phyloP scores from a whole-genome alignment of 2,113 vertebrate species.

The Phaethon lepturus region DNA sequence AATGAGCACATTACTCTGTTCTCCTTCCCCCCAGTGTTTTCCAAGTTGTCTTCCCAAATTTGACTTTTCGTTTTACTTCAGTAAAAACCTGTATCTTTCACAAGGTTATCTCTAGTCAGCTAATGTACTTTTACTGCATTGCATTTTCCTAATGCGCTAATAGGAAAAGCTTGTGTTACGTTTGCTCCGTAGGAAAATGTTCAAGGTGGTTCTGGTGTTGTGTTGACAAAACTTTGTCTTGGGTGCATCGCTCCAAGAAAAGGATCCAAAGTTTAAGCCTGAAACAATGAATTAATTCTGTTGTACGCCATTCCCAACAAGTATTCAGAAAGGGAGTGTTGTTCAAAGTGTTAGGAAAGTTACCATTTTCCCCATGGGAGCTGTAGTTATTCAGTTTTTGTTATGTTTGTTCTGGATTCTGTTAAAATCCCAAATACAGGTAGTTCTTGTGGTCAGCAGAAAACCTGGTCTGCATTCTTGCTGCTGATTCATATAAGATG shows the following conservation, averaged over 20 bases:
- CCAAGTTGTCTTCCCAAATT: background rate
- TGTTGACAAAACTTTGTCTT: background rate
- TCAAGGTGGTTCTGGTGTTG: background rate
- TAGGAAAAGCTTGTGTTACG: background rate
- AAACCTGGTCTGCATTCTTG: background rate
- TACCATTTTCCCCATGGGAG: background rate
- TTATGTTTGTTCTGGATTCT: background rate
- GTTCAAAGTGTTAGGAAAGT: background rate
- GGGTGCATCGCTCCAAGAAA: background rate
- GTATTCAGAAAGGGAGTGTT: background rate
- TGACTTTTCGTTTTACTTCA: background rate
- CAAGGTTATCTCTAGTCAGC: background rate
- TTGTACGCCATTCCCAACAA: background rate
- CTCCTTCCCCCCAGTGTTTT: background rate
- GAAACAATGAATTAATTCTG: background rate
- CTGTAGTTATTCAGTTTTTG: background rate
- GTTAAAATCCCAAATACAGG: background rate
- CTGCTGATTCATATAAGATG: accelerated
- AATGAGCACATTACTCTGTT: background rate
- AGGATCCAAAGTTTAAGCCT: background rate
- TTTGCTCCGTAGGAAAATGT: background rate
- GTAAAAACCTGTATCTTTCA: background rate
- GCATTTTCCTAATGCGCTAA: background rate
- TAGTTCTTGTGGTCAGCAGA: background rate
- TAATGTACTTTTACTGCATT: background rate